Conservation (phyloP, 2,113 vertebrate species). For the Brachypteracias leptosomus region DNA sequence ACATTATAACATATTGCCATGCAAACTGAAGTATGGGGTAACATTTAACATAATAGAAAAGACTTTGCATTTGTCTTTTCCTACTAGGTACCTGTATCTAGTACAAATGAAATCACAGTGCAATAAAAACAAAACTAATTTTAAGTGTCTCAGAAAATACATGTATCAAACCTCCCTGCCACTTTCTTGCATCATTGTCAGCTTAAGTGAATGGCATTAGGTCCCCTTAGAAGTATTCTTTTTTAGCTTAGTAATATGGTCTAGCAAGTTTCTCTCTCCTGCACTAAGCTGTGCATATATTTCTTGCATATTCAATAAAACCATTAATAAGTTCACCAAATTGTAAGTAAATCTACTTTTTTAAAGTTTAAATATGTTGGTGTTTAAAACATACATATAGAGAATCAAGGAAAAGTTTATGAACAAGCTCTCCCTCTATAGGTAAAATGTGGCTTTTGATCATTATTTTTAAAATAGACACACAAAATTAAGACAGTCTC, state of each 20-base stretch:
- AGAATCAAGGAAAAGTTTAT: not conserved
- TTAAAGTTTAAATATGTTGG: not conserved
- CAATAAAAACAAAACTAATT: not conserved
- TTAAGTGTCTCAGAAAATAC: not conserved
- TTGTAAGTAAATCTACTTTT: not conserved
- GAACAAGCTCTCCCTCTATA: not conserved
- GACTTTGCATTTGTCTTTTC: not conserved
- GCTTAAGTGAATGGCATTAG: not conserved
- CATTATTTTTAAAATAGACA: not conserved
- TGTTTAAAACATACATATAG: not conserved
- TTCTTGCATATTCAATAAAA: not conserved
- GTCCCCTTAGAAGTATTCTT: not conserved
- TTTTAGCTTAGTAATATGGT: not conserved
- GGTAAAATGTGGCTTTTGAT: not conserved
- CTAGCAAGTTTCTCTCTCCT: not conserved
- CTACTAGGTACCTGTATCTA: not conserved
- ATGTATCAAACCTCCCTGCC: not conserved
- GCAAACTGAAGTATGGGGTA: not conserved
- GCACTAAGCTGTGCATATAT: not conserved
- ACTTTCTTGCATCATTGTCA: not conserved
- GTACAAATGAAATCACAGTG: not conserved
- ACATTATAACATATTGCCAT: not conserved
- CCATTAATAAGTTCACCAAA: not conserved
- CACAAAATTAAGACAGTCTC: conserved; percentile 63
- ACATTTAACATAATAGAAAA: not conserved